Evolutionary conservation across 2,113 vertebrate genomes (phyloP).

Genomic region (Parus major): DNA sequence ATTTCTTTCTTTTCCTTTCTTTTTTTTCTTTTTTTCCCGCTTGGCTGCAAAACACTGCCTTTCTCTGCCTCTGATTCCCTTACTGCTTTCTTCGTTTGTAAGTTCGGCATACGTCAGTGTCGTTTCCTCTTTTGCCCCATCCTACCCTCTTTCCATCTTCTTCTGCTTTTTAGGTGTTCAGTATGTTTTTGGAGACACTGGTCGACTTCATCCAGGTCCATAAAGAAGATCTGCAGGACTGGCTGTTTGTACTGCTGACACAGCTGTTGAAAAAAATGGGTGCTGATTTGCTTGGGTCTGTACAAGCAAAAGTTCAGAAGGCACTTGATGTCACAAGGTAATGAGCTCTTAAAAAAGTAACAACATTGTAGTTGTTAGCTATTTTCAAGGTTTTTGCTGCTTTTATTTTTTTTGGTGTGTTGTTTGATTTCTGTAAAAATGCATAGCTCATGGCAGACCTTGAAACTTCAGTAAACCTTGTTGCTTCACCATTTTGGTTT

Average conservation of each 20-base stretch:
- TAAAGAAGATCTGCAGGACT: conserved; percentile 95
- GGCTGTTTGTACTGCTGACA: conserved; percentile 93
- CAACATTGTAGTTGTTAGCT: not conserved
- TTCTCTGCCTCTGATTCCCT: conserved; percentile 75
- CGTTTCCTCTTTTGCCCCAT: conserved; percentile 65
- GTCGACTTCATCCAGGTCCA: conserved; percentile 96
- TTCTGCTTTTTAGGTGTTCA: conserved; percentile 88
- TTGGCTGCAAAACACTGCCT: conserved; percentile 81
- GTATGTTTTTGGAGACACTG: conserved; percentile 98
- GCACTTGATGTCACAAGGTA: conserved; percentile 95
- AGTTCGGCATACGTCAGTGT: conserved; percentile 61
- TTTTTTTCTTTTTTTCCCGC: conserved; percentile 24
- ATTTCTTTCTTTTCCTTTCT: not conserved
- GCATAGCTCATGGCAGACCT: not conserved
- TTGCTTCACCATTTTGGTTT: not conserved
- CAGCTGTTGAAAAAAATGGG: conserved; percentile 98
- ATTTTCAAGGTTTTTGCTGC: not conserved
- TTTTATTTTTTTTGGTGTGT: not conserved
- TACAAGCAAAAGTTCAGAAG: conserved; percentile 97
- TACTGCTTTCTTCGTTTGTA: conserved; percentile 70
- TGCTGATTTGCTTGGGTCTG: conserved; percentile 94
- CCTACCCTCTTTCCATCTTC: conserved; percentile 41
- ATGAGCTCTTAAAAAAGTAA: not conserved
- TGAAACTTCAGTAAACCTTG: not conserved
- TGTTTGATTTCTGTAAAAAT: not conserved